phyloP scores from a whole-genome alignment of 2,797 vertebrate genomes.

The Cynopterus sphinx region DNA sequence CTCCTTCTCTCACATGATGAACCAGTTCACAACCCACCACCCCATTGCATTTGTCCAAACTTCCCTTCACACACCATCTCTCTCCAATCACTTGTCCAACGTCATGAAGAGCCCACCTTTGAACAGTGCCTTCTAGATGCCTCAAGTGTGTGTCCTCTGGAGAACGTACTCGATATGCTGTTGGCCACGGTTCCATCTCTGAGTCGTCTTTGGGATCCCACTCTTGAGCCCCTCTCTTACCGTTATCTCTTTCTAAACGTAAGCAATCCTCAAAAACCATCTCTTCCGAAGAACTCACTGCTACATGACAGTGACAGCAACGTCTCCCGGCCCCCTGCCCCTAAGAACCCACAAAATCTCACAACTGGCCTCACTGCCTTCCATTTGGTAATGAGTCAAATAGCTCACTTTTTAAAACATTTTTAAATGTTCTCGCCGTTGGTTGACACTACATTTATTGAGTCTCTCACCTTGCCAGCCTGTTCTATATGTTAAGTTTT shows the following conservation, averaged over 20 bases:
- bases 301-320: not conserved
- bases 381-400: not conserved
- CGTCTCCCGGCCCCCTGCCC: not conserved
- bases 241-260: not conserved
- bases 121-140: not conserved
- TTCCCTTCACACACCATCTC: not conserved
- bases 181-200: not conserved
- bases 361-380: not conserved
- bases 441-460: not conserved
- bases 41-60: not conserved
- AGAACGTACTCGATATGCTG: accelerated
- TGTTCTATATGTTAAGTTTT: not conserved
- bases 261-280: not conserved
- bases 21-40: not conserved
- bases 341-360: not conserved
- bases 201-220: not conserved
- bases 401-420: not conserved
- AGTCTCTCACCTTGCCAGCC: not conserved
- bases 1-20: not conserved
- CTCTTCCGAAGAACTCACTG: not conserved
- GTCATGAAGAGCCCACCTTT: not conserved
- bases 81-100: not conserved
- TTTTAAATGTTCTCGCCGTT: not conserved
- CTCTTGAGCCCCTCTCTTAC: not conserved
- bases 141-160: not conserved